Conservation (phyloP, 2,797 vertebrate species). For the Botia kubotai region DNA sequence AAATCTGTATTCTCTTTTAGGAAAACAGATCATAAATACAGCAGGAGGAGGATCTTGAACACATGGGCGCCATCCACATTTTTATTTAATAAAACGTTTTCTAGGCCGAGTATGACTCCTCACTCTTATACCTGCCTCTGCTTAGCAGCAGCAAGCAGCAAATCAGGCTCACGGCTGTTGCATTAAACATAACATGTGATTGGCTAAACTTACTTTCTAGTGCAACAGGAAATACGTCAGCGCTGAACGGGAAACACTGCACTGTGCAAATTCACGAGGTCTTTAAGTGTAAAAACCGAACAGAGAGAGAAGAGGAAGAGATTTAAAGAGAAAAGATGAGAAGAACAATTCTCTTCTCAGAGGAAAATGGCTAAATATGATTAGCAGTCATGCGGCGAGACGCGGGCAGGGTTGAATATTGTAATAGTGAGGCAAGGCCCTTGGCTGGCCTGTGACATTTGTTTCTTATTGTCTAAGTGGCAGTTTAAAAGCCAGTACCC, state of each 20-base stretch:
- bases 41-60: background rate
- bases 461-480: conserved; percentile 93
- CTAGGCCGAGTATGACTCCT: background rate
- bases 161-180: background rate
- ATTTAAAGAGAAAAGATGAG: background rate
- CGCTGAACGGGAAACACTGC: background rate
- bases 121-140: background rate
- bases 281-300: background rate
- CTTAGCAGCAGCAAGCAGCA: background rate
- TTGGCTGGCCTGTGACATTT: conserved; percentile 88
- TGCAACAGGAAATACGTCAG: background rate
- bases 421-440: conserved; percentile 69
- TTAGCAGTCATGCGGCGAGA: conserved; percentile 75
- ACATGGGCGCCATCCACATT: background rate
- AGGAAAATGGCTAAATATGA: conserved; percentile 59
- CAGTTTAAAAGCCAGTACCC: conserved; percentile 84
- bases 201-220: background rate
- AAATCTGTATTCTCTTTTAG: background rate
- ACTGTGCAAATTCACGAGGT: background rate
- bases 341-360: background rate
- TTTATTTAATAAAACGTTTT: background rate
- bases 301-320: background rate
- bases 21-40: background rate
- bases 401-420: conserved; percentile 63
- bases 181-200: background rate